Conservation (phyloP, 2,888 invertebrate species). For the Rhingia rostrata region DNA sequence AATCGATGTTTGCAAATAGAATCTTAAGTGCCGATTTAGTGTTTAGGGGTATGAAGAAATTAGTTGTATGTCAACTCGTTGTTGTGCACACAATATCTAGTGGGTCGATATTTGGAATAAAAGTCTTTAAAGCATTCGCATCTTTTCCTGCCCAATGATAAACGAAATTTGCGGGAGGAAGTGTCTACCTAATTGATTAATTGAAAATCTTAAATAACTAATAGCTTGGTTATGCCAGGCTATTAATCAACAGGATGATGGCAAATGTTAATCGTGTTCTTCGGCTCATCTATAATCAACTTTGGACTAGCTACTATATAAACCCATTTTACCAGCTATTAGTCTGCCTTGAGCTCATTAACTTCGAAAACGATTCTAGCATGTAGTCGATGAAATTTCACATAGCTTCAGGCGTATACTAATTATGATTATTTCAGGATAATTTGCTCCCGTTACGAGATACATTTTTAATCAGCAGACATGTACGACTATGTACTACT, state of each 20-base stretch:
- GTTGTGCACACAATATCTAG: no score
- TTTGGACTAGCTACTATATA: slow-evolving; percentile 24
- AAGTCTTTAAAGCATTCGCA: no score
- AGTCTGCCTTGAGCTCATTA: slow-evolving; percentile 58
- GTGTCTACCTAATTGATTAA: slow-evolving; percentile 58
- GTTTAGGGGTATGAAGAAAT: no score
- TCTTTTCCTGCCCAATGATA: no score
- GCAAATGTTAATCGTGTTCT: slow-evolving; percentile 3
- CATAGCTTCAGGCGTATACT: slow-evolving; percentile 67
- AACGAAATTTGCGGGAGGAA: slow-evolving; percentile 24
- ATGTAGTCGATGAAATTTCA: slow-evolving; percentile 68
- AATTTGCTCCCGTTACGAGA: slow-evolving; percentile 73
- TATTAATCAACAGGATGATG: slow-evolving; percentile 44
- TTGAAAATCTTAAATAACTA: slow-evolving; percentile 73
- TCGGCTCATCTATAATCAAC: neutral
- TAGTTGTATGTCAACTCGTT: no score
- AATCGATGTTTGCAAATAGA: no score
- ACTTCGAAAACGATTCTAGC: slow-evolving; percentile 64
- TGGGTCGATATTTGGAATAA: no score
- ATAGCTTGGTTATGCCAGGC: slow-evolving; percentile 55
- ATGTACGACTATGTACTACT: slow-evolving; percentile 52
- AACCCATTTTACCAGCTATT: neutral
- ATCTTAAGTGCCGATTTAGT: no score
- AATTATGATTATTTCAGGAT: slow-evolving; percentile 75
- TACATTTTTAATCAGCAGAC: slow-evolving; percentile 74